Evolutionary conservation across 30 jellyfish, hydroid and myxozoan species (phyloP), one percentile per base, ranked within the genome.

Genomic region (Hydra vulgaris): DNA sequence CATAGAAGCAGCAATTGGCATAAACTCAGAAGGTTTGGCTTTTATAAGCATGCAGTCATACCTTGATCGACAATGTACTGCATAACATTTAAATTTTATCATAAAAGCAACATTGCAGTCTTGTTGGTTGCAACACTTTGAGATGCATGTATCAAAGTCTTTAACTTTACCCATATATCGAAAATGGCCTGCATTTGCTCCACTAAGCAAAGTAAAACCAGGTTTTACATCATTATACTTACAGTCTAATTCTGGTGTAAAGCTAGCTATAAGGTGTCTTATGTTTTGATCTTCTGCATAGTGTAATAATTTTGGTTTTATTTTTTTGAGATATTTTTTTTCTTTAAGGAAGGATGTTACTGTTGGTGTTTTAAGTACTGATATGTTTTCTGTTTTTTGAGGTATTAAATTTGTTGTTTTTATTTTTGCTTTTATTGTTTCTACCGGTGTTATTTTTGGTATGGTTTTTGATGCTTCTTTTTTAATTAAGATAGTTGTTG

Each of bases 21-120:
- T 1, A 20, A 73, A 22, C 23, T 68, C 80, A 53, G 94, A 85
- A 20, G 88, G 86, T 70, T 76, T 76, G 15, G 97, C 88, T 8
- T 74, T 66, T 21, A 82, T 78, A 0, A 88, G 71, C 18, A 53
- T 25, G 79, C 97, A 90, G 4, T 87, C 82, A 8, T 21, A 86
- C 3, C 74, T 56, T 25, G 55, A 24, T 61, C 66, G 70, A 92
- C 97, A 90, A 54, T 81, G 85, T 53, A 92, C 89, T 8, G 79
- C 71, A 27, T 86, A 79, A 82, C 98, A 92, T 20, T 84, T 89
- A 23, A 76, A 53, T 15, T 85, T 87, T 21, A 86, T 82, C 96
- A 92, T 77, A 53, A 84, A 79, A 0, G 96, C 96, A 25, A 80
- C 89, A 72, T 92, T 96, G 70, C 98, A 92, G 7, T 79, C 23